Evolutionary conservation across 2,888 invertebrate genomes (phyloP).

Genomic region (Limnephilus auricula): DNA sequence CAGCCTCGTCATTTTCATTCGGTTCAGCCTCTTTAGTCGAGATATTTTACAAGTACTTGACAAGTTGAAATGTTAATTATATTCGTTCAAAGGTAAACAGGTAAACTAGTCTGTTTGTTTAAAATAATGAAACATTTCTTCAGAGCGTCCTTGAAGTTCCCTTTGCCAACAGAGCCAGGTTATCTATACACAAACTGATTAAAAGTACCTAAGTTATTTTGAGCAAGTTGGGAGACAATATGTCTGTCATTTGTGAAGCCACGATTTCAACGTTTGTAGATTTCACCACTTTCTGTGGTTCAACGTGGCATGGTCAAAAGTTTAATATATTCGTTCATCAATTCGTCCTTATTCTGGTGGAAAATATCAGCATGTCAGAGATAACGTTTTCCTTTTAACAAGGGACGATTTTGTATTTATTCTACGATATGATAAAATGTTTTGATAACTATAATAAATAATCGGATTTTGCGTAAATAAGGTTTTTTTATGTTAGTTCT

Average conservation of each 20-base stretch:
- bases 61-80: background rate
- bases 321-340: background rate
- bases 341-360: background rate
- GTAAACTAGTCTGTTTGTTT: background rate
- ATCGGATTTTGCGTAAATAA: too few species aligned
- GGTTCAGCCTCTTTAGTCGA: too few species aligned
- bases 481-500: too few species aligned
- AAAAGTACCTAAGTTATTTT: background rate
- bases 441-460: too few species aligned
- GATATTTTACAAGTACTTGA: background rate
- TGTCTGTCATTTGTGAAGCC: background rate
- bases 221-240: background rate
- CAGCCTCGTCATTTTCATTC: background rate
- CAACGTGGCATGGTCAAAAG: background rate
- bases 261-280: background rate
- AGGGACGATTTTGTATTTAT: background rate
- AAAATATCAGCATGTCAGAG: background rate
- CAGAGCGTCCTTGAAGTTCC: background rate
- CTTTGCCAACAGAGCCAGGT: background rate
- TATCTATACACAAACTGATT: background rate
- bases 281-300: background rate
- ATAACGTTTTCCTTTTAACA: background rate
- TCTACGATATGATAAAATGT: background rate
- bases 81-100: background rate
- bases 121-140: background rate